These are phyloP conservation scores for Cyclopterus lumpus DNA, from an alignment of 2,797 vertebrate genomes.

Conservation along the genomic window DNA sequence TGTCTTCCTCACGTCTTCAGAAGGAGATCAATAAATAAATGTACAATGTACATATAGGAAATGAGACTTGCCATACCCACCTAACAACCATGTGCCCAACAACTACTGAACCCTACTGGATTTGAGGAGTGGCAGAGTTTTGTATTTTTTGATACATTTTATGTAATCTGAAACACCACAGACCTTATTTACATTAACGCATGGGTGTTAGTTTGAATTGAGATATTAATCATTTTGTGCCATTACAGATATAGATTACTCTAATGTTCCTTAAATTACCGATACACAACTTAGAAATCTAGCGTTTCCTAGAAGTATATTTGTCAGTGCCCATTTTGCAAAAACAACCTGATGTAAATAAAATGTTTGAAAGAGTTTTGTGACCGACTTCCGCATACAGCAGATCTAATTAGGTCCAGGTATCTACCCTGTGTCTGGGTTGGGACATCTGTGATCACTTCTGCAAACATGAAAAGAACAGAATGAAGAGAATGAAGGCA, in stretches of 20 bases:
- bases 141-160: not conserved
- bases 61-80: not conserved
- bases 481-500: constrained; percentile 13
- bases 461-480: constrained; percentile 21
- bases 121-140: not conserved
- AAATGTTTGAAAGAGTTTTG: not conserved
- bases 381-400: not conserved
- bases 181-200: not conserved
- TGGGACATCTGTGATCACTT: not conserved
- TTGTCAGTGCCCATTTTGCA: no score
- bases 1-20: not conserved
- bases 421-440: not conserved
- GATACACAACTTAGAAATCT: not conserved
- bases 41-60: not conserved
- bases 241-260: not conserved
- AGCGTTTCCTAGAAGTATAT: not conserved
- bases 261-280: not conserved
- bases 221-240: not conserved
- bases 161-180: not conserved
- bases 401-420: not conserved
- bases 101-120: not conserved
- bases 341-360: not conserved
- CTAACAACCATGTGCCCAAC: not conserved
- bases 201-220: not conserved
- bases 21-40: not conserved